Evolutionary conservation across 2,888 invertebrate genomes (phyloP).

Genomic region (Pyrgus malvae): DNA sequence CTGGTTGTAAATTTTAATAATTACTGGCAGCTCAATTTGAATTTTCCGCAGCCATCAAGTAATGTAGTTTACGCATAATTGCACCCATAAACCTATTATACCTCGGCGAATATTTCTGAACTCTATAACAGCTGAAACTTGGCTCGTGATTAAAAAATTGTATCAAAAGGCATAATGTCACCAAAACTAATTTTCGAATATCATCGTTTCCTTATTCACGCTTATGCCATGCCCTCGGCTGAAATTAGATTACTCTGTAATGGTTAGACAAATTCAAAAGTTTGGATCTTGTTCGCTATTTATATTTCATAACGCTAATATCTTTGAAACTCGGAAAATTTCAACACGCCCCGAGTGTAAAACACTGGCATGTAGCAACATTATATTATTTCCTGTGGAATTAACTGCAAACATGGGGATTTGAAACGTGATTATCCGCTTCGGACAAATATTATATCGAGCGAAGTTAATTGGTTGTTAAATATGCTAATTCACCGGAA

Average conservation of each 20-base stretch:
- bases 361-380: background rate
- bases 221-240: slow-evolving; percentile 9
- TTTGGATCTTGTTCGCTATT: slow-evolving; percentile 10
- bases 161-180: slow-evolving; percentile 9
- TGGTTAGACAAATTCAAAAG: slow-evolving; percentile 23
- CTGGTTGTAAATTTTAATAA: slow-evolving; percentile 20
- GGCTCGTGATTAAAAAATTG: slow-evolving; percentile 19
- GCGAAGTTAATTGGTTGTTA: slow-evolving; percentile 15
- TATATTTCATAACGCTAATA: slow-evolving; percentile 24
- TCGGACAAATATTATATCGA: slow-evolving; percentile 13
- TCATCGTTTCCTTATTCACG: slow-evolving; percentile 24
- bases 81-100: slow-evolving; percentile 14
- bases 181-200: slow-evolving; percentile 17
- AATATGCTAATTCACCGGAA: slow-evolving; percentile 15
- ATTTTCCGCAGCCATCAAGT: slow-evolving; percentile 20
- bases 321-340: slow-evolving; percentile 13
- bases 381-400: slow-evolving; percentile 7
- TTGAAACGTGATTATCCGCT: slow-evolving; percentile 21
- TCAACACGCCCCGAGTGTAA: slow-evolving; percentile 2
- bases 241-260: slow-evolving; percentile 22
- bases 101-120: background rate
- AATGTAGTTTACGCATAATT: slow-evolving; percentile 20
- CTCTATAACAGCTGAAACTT: slow-evolving; percentile 5
- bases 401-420: slow-evolving; percentile 11
- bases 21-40: slow-evolving; percentile 25